A percentile compares a stretch with the other conserved stretches of the same genome.
phyloP scores from a whole-genome alignment of 2,888 invertebrate genomes.

The Spilosoma lubricipeda region DNA sequence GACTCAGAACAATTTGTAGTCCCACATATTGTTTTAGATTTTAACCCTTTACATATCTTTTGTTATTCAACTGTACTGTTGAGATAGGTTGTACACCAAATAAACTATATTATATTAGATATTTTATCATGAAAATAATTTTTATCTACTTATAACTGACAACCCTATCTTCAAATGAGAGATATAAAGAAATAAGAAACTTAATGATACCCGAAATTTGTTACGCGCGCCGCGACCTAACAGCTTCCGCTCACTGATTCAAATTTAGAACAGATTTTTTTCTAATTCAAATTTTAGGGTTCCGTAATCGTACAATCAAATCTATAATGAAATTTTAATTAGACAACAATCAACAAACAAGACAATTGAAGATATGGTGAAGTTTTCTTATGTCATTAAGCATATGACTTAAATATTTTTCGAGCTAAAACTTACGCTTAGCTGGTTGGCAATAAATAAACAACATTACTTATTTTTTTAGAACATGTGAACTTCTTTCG shows the following conservation, averaged over 20 bases:
- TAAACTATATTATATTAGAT: no score
- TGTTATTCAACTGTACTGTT: no score
- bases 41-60: no score
- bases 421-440: background rate
- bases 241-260: conserved; percentile 82
- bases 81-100: no score
- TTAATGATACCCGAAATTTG: conserved; percentile 81
- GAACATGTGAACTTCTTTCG: no score
- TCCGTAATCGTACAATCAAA: conserved; percentile 21
- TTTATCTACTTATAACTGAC: conserved; percentile 23
- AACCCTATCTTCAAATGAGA: conserved; percentile 65
- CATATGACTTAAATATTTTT: background rate
- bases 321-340: background rate
- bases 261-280: conserved; percentile 74
- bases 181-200: conserved; percentile 64
- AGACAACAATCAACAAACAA: background rate
- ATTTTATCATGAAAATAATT: background rate
- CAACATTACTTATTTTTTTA: no score
- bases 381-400: background rate
- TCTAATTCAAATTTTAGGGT: conserved; percentile 49
- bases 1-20: no score
- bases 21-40: no score
- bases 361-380: no score
- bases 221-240: conserved; percentile 68
- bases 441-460: background rate